These are phyloP conservation scores for Sicus ferrugineus DNA, from an alignment of 2,888 invertebrate species.

Conservation along the genomic window DNA sequence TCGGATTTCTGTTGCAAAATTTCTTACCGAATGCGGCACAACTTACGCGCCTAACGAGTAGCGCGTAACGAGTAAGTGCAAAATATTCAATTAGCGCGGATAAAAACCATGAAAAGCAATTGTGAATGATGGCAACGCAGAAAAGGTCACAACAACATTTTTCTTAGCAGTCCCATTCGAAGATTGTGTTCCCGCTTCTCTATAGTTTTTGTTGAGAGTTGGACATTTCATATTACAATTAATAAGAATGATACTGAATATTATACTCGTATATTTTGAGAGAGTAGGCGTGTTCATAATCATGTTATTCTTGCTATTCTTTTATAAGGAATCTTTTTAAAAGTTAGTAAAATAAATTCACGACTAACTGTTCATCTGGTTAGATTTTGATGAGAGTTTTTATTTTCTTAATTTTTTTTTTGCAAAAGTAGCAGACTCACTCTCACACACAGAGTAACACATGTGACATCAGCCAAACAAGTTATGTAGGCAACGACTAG, in stretches of 20 bases:
- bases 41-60: conserved; percentile 38
- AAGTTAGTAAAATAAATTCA: neutral
- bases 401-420: neutral
- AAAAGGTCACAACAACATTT: conserved; percentile 8
- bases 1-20: conserved; percentile 47
- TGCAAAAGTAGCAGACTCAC: too few species aligned
- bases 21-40: conserved; percentile 49
- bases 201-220: neutral
- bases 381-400: neutral
- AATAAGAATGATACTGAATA: too few species aligned
- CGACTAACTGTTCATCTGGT: neutral
- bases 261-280: too few species aligned
- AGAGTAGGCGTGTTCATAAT: neutral
- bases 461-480: conserved; percentile 6
- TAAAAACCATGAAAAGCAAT: conserved; percentile 33
- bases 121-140: neutral
- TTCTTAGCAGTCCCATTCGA: conserved; percentile 2
- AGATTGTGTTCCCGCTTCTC: neutral
- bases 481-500: neutral
- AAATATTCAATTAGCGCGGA: conserved; percentile 40
- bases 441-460: too few species aligned
- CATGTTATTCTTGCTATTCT: neutral
- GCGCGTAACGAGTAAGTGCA: conserved; percentile 39
- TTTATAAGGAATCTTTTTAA: neutral
- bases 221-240: too few species aligned